These are phyloP conservation scores for Pristis pectinata DNA, from an alignment of 2,797 vertebrate genomes.

Conservation along the genomic window DNA sequence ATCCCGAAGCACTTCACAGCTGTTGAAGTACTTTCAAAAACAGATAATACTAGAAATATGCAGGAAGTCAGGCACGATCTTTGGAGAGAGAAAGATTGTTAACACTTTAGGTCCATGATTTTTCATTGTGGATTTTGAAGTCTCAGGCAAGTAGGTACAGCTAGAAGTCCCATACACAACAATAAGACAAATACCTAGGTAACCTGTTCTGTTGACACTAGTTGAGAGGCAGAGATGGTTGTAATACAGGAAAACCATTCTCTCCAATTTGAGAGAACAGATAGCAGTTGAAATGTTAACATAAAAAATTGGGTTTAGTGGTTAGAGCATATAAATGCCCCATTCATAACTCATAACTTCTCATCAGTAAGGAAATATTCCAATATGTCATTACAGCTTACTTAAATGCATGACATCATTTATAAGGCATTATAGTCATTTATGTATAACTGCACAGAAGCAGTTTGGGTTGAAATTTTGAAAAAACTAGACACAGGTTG, in stretches of 20 bases:
- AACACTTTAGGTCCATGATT: no score
- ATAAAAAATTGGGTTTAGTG: background rate
- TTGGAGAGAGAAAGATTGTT: no score
- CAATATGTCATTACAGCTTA: background rate
- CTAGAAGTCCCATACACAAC: background rate
- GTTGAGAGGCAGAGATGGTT: background rate
- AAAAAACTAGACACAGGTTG: no score
- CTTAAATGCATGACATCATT: background rate
- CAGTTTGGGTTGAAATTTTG: no score
- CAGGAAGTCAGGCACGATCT: no score
- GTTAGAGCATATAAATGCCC: background rate
- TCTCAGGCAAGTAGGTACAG: background rate
- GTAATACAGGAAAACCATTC: background rate
- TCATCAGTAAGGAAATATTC: background rate
- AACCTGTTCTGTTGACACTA: background rate
- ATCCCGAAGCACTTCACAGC: background rate
- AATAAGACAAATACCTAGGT: background rate
- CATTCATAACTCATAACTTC: background rate
- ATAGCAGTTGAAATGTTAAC: background rate
- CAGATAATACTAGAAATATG: no score
- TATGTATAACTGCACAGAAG: no score
- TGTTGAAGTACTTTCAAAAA: background rate
- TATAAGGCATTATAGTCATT: no score
- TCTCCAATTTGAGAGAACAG: background rate
- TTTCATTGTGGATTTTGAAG: no score